Conservation (phyloP, 2,797 vertebrate species). For the Oryzias sinensis region DNA sequence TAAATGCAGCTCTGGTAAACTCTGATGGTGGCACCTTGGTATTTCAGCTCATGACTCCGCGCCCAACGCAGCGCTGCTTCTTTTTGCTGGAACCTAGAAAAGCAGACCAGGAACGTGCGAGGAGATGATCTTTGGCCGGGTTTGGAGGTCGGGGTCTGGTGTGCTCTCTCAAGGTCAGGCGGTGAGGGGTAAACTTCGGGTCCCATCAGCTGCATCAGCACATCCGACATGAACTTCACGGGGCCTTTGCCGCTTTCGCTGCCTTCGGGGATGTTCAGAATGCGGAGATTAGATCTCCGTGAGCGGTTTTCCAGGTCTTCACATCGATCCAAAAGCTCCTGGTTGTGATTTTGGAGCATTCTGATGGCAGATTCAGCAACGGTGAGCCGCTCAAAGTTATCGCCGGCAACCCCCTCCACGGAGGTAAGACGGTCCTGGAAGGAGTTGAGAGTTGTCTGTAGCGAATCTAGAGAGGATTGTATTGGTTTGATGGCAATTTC, state of each 20-base stretch:
- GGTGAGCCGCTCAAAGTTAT: too few species aligned
- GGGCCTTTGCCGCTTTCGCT: not conserved
- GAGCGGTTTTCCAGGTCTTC: too few species aligned
- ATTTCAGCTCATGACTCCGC: slow-evolving; percentile 3
- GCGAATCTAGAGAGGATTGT: too few species aligned
- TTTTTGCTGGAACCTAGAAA: slow-evolving; percentile 6
- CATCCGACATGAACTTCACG: not conserved
- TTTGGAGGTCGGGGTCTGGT: not conserved
- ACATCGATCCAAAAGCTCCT: too few species aligned
- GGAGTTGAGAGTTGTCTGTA: too few species aligned
- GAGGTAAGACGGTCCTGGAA: too few species aligned
- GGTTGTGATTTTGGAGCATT: too few species aligned
- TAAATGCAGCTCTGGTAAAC: not conserved
- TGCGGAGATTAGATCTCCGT: not conserved
- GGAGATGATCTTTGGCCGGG: not conserved
- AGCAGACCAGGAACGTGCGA: slow-evolving; percentile 9
- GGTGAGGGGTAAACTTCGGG: not conserved
- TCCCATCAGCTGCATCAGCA: not conserved
- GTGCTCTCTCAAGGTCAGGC: not conserved
- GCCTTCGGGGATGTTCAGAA: not conserved
- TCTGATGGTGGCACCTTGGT: not conserved
- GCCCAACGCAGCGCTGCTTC: too few species aligned
- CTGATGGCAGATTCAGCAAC: too few species aligned
- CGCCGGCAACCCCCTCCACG: too few species aligned
- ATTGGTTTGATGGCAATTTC: too few species aligned